Percentiles rank a stretch among this genome's conserved stretches.
Evolutionary conservation across 2,113 vertebrate species (phyloP).

Genomic region (Ahaetulla prasina): DNA sequence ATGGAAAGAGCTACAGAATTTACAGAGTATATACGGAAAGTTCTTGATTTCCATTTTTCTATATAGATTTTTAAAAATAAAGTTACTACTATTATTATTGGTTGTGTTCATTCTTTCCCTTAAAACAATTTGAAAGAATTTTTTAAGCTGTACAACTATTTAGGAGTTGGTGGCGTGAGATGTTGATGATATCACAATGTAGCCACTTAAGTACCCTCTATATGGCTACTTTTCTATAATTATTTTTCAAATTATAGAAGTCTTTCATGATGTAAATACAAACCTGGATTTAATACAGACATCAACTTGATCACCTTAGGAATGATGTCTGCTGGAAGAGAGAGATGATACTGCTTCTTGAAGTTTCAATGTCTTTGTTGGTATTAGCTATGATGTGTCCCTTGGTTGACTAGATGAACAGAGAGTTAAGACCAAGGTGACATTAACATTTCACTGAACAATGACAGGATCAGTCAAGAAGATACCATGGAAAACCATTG

Average conservation of each 20-base stretch:
- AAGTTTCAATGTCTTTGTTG: neutral
- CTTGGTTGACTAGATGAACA: neutral
- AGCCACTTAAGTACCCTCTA: neutral
- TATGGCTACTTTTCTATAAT: neutral
- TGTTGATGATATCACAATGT: neutral
- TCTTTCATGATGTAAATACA: neutral
- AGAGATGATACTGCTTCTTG: neutral
- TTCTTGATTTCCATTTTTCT: neutral
- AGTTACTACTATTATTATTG: neutral
- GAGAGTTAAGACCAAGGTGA: neutral
- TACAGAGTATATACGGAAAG: neutral
- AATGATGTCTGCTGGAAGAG: neutral
- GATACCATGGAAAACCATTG: neutral
- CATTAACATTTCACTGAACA: neutral
- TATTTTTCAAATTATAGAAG: neutral
- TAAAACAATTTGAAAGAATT: neutral
- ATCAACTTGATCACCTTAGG: neutral
- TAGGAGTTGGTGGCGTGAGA: neutral
- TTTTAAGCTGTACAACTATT: neutral
- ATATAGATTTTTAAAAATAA: neutral
- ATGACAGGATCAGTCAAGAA: neutral
- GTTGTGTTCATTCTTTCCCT: neutral
- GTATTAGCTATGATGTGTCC: neutral
- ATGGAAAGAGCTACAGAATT: neutral
- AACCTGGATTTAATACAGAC: neutral